phyloP scores from a whole-genome alignment of 2,113 vertebrate genomes.

The Spea bombifrons region DNA sequence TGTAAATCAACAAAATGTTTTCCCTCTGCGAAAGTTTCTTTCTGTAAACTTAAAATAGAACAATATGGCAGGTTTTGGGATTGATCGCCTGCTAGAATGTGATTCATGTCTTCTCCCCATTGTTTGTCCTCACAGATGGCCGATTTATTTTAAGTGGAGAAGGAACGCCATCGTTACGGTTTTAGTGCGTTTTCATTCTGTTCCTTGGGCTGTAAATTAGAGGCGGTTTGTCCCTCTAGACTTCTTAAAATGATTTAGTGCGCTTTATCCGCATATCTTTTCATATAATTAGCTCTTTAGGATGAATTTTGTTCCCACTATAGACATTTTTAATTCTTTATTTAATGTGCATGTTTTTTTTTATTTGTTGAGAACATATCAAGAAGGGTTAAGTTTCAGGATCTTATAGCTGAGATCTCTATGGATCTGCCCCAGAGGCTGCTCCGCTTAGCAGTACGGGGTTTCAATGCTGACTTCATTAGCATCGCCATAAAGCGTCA shows the following conservation, averaged over 20 bases:
- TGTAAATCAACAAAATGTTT: too few relatives aligned
- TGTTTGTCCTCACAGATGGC: neutral
- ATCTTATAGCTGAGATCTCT: too few relatives aligned
- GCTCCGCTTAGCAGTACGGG: too few relatives aligned
- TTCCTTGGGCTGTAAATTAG: neutral
- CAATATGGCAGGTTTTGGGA: too few relatives aligned
- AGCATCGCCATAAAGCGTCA: too few relatives aligned
- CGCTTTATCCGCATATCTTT: neutral
- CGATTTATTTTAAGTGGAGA: neutral
- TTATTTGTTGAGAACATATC: too few relatives aligned
- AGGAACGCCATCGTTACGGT: neutral
- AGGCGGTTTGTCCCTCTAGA: neutral
- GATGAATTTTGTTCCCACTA: slow-evolving; percentile 5
- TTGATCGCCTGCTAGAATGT: too few relatives aligned
- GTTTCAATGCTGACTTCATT: too few relatives aligned
- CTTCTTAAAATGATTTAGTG: slow-evolving; percentile 5
- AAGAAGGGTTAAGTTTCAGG: too few relatives aligned
- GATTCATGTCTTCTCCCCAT: neutral
- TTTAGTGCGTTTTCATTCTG: neutral
- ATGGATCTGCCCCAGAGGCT: too few relatives aligned
- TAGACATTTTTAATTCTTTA: neutral
- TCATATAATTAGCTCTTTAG: slow-evolving; percentile 5
- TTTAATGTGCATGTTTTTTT: neutral
- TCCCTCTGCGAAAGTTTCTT: too few relatives aligned
- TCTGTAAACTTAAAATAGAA: too few relatives aligned